Conservation (phyloP, 2,797 vertebrate species). For the Alcedo atthis region DNA sequence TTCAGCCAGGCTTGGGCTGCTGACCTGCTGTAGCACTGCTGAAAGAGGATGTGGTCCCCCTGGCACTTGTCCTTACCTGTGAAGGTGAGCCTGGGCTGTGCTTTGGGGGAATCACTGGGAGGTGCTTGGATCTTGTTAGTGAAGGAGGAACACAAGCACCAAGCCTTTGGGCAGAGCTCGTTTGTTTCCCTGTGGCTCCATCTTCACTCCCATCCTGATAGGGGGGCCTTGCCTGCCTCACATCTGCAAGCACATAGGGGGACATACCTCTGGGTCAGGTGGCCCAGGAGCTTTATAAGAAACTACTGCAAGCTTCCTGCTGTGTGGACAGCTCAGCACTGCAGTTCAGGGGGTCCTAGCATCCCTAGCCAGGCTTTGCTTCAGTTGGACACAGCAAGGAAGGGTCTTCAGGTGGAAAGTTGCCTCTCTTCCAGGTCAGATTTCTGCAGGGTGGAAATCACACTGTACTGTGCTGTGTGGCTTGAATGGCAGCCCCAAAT, state of each 20-base stretch:
- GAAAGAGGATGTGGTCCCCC: background rate
- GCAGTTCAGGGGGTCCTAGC: background rate
- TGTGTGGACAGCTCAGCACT: background rate
- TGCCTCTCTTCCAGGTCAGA: background rate
- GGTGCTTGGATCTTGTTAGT: background rate
- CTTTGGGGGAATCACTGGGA: background rate
- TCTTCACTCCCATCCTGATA: background rate
- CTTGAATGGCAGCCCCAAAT: background rate
- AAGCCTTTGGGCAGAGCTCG: background rate
- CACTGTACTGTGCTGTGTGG: accelerated
- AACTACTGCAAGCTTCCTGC: background rate
- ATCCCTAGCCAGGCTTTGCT: background rate
- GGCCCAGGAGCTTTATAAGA: background rate
- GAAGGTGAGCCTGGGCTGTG: background rate
- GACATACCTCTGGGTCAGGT: background rate
- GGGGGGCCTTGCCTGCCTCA: background rate
- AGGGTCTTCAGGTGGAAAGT: background rate
- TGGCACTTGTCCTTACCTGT: background rate
- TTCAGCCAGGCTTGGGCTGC: background rate
- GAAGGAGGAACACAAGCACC: background rate
- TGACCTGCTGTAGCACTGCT: background rate
- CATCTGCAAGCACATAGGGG: background rate
- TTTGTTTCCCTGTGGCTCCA: background rate
- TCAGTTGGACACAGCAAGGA: background rate
- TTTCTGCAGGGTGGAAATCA: background rate